Conservation (phyloP, 2,888 invertebrate genomes). For the Scelioninae gen. 2 region DNA sequence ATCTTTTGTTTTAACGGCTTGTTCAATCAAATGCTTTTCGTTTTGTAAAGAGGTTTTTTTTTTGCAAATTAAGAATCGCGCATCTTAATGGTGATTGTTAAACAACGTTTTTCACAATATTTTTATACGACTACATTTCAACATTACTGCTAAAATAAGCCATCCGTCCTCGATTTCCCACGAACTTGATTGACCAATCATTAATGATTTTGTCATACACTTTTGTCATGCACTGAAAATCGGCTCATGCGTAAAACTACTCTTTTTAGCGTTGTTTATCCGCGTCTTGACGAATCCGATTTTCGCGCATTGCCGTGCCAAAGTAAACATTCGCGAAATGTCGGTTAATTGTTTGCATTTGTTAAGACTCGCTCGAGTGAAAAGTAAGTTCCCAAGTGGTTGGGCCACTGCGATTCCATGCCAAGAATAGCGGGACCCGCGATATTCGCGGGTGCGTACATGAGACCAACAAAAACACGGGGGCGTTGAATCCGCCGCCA, state of each 20-base stretch:
- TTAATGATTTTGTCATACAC: no score
- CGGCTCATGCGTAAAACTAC: no score
- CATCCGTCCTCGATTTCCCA: no score
- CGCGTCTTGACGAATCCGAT: conserved; percentile 22
- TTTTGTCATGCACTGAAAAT: conserved; percentile 13
- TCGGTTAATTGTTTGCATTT: conserved; percentile 42
- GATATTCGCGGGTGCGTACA: conserved; percentile 24
- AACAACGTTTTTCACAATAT: no score
- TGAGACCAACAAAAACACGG: conserved; percentile 26
- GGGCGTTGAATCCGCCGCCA: conserved; percentile 19
- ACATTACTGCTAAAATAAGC: no score
- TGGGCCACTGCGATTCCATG: conserved; percentile 17
- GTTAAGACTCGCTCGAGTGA: conserved; percentile 41
- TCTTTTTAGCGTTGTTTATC: conserved; percentile 17
- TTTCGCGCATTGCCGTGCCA: conserved; percentile 1
- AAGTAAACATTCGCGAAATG: conserved; percentile 40
- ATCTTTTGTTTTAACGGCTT: no score
- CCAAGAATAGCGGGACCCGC: conserved; percentile 39
- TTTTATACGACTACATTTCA: no score
- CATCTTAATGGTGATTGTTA: no score
- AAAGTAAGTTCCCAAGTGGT: conserved; percentile 32
- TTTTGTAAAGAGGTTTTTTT: no score
- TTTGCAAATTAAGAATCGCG: no score
- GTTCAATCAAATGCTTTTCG: no score
- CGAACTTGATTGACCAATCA: no score